These are phyloP conservation scores for Callinectes sapidus DNA, from an alignment of 2,888 invertebrate genomes.

Conservation along the genomic window DNA sequence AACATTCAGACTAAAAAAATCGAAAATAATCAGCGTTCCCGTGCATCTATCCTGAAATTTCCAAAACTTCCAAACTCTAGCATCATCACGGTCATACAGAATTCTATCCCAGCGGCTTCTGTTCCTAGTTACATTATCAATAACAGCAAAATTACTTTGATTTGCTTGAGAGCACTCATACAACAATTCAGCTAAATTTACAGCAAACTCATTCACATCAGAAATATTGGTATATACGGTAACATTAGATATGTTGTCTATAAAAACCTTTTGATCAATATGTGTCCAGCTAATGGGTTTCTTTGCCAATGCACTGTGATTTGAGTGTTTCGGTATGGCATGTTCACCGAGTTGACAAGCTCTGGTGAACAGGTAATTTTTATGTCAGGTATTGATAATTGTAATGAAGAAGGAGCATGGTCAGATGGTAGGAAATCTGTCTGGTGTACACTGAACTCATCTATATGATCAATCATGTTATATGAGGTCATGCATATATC, in stretches of 20 bases:
- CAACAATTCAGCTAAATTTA: neutral
- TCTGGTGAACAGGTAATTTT: neutral
- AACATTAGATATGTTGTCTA: neutral
- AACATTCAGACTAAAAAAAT: too few species aligned
- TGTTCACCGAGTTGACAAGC: neutral
- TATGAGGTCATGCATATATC: neutral
- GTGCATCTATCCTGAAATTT: too few species aligned
- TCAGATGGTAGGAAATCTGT: neutral
- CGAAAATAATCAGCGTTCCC: too few species aligned
- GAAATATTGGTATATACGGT: neutral
- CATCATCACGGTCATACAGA: neutral
- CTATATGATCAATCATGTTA: too few species aligned
- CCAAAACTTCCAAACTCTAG: neutral
- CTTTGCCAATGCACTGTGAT: neutral
- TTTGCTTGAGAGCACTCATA: neutral
- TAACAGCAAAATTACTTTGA: neutral
- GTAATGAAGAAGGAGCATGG: neutral
- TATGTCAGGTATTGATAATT: neutral
- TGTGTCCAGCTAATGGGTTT: neutral
- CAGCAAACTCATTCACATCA: neutral
- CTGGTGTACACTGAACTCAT: neutral
- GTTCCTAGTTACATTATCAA: neutral
- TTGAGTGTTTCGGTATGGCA: neutral
- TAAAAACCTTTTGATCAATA: neutral
- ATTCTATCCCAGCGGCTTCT: neutral